Percentiles rank a stretch among this genome's conserved stretches.
These are phyloP conservation scores for Cremastobaeus sp. DNA, from an alignment of 2,888 invertebrate species.

Conservation along the genomic window DNA sequence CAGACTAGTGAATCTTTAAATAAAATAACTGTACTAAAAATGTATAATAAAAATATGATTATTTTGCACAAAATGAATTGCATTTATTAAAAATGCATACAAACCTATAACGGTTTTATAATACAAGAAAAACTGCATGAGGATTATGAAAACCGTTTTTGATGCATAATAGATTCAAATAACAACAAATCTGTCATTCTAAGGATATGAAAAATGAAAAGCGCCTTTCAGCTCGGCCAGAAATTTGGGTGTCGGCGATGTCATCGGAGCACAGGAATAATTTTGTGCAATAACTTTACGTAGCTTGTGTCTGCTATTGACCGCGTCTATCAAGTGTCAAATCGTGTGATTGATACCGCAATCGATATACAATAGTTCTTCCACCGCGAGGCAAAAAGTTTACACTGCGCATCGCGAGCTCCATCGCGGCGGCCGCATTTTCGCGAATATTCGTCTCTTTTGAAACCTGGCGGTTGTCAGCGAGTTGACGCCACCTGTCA, in stretches of 20 bases:
- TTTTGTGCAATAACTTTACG: constrained; percentile 53
- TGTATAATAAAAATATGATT: no score
- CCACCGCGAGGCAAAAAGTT: constrained; percentile 41
- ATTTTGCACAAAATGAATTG: no score
- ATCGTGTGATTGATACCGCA: constrained; percentile 55
- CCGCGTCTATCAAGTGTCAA: constrained; percentile 52
- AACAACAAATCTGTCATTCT: no score
- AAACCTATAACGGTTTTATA: no score
- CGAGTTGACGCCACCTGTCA: constrained; percentile 44
- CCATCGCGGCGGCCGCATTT: no score
- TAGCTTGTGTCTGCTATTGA: constrained; percentile 49
- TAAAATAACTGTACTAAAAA: no score
- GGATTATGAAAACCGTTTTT: no score
- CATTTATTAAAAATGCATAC: no score
- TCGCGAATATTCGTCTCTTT: constrained; percentile 49
- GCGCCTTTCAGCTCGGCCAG: not conserved
- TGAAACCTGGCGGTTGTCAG: constrained; percentile 36
- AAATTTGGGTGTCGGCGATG: constrained; percentile 33
- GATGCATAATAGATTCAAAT: no score
- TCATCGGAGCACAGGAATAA: constrained; percentile 45
- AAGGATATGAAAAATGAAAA: no score
- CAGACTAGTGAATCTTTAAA: no score
- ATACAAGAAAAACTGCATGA: no score
- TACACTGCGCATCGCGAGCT: constrained; percentile 21
- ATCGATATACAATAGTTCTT: constrained; percentile 49